Percentiles rank a stretch among this genome's conserved stretches.
phyloP scores from a whole-genome alignment of 2,113 vertebrate genomes.

The Hippolais icterina region DNA sequence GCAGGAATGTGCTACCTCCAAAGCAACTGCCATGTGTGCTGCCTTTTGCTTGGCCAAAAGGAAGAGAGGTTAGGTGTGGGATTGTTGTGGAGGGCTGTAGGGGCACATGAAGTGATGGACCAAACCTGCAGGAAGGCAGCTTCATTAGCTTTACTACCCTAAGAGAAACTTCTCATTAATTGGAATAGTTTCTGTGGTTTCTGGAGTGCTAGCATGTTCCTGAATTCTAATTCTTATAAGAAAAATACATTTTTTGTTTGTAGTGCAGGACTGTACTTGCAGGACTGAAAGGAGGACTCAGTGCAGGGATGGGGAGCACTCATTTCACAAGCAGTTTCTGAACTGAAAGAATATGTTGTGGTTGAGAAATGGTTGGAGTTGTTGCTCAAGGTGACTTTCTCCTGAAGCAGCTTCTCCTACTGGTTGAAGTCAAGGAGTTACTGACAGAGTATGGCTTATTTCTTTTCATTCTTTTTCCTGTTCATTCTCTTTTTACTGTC shows the following conservation, averaged over 20 bases:
- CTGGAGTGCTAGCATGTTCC: background rate
- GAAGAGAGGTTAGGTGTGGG: background rate
- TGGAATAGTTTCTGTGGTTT: background rate
- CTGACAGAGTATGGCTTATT: background rate
- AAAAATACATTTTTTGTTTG: background rate
- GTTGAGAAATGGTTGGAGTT: background rate
- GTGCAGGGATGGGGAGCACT: background rate
- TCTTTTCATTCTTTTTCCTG: background rate
- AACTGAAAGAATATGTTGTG: background rate
- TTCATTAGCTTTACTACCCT: background rate
- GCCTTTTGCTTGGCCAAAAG: background rate
- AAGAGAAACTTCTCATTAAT: background rate
- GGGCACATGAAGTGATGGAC: background rate
- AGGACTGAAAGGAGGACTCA: background rate
- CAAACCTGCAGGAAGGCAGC: background rate
- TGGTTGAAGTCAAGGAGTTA: background rate
- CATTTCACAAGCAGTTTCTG: background rate
- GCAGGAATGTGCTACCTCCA: background rate
- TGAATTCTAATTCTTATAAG: background rate
- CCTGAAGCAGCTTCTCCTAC: background rate
- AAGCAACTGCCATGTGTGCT: rapidly evolving
- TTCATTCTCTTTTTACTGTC: background rate
- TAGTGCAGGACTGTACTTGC: too few relatives aligned
- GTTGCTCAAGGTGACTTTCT: background rate
- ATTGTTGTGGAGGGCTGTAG: background rate